phyloP scores from a whole-genome alignment of 2,113 vertebrate genomes.

The Saccopteryx bilineata region DNA sequence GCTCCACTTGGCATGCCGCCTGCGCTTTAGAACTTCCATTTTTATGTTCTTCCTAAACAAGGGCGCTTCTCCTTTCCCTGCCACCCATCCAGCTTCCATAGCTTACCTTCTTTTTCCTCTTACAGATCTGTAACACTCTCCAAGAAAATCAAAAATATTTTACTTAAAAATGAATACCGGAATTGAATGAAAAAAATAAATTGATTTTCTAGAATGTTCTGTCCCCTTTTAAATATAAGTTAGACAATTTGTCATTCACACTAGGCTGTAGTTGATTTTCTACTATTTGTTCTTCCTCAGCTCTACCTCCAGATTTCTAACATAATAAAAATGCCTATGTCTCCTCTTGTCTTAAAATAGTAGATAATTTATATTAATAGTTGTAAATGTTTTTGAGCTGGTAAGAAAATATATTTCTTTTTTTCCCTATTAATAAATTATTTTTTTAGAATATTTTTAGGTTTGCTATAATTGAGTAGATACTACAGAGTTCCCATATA shows the following conservation, averaged over 20 bases:
- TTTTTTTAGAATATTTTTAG: neutral
- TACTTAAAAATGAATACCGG: neutral
- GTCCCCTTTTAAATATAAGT: neutral
- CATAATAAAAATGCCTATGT: neutral
- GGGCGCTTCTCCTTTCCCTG: neutral
- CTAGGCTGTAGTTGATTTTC: neutral
- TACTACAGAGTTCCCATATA: neutral
- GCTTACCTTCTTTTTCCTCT: neutral
- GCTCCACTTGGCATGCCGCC: neutral
- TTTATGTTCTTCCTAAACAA: neutral
- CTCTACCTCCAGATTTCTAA: neutral
- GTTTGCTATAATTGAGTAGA: neutral
- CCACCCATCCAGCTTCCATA: neutral
- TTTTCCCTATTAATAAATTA: neutral
- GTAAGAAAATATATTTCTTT: neutral
- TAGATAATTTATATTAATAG: neutral
- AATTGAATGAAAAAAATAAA: constrained; percentile 33
- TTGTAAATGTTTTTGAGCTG: neutral
- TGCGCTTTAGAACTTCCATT: neutral
- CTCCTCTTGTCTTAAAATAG: neutral
- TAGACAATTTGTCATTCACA: neutral
- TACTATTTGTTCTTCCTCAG: neutral
- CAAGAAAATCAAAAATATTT: constrained; percentile 8
- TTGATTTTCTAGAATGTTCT: neutral
- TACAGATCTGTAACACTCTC: neutral